Percentiles rank a stretch among this genome's conserved stretches.
These are phyloP conservation scores for Pelosia muscerda DNA, from an alignment of 2,888 invertebrate genomes.

Conservation along the genomic window DNA sequence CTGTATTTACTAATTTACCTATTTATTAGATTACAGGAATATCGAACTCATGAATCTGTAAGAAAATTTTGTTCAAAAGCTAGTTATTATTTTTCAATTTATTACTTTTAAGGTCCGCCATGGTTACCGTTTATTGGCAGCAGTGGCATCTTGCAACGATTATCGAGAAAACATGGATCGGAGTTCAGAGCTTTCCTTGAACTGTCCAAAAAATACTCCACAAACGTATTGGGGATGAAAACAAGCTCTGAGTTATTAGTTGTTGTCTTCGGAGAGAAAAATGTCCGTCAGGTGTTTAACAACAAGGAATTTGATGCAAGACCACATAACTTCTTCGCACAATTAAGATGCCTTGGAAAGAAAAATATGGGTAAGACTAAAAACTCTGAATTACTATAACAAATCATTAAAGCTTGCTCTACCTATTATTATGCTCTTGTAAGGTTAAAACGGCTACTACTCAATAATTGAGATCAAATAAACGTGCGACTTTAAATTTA, in stretches of 20 bases:
- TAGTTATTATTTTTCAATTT: too few relatives aligned
- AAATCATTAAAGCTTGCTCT: too few relatives aligned
- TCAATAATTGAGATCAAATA: too few relatives aligned
- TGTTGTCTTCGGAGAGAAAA: slow-evolving; percentile 87
- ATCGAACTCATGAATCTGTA: too few relatives aligned
- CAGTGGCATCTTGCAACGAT: slow-evolving; percentile 61
- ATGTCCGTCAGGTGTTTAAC: slow-evolving; percentile 87
- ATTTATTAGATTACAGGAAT: too few relatives aligned
- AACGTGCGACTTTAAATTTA: too few relatives aligned
- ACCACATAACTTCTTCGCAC: slow-evolving; percentile 90
- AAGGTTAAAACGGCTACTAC: too few relatives aligned
- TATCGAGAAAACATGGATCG: slow-evolving; percentile 66
- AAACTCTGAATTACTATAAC: neutral
- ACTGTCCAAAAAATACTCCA: slow-evolving; percentile 85
- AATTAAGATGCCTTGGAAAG: slow-evolving; percentile 89
- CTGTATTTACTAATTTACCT: too few relatives aligned
- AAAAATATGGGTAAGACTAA: slow-evolving; percentile 84
- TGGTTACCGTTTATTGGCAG: slow-evolving; percentile 79
- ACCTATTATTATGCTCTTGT: too few relatives aligned
- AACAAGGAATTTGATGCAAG: slow-evolving; percentile 90
- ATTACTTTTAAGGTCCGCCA: slow-evolving; percentile 68
- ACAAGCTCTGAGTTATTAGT: slow-evolving; percentile 88
- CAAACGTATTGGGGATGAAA: slow-evolving; percentile 89
- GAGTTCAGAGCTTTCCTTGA: slow-evolving; percentile 88
- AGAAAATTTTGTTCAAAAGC: too few relatives aligned